Conservation (phyloP, 2,797 vertebrate genomes). For the Argyrosomus regius region DNA sequence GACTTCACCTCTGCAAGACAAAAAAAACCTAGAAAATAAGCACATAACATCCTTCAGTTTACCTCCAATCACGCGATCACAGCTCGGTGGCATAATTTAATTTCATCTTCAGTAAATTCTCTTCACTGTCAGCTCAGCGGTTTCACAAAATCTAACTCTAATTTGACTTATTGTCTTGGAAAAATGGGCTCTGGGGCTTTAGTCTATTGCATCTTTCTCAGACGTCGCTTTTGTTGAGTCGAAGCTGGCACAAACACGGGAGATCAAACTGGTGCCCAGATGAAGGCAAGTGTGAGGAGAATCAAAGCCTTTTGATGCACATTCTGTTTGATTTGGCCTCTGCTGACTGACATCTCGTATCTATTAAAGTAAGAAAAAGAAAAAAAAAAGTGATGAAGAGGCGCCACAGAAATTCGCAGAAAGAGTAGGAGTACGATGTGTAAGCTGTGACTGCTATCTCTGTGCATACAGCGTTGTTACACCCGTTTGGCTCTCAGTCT, state of each 20-base stretch:
- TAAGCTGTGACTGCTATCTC: not conserved
- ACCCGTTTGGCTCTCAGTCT: not conserved
- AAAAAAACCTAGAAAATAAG: not conserved
- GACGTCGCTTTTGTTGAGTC: constrained; percentile 35
- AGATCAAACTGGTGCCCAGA: constrained; percentile 61
- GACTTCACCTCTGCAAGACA: not conserved
- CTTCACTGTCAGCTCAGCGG: not conserved
- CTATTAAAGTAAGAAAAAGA: constrained; percentile 35
- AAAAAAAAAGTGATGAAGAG: constrained; percentile 24
- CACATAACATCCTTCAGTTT: not conserved
- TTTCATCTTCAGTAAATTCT: not conserved
- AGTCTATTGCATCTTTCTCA: constrained; percentile 18
- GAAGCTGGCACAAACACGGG: constrained; percentile 42
- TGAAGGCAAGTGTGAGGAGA: constrained; percentile 55
- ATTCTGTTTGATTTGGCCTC: constrained; percentile 49
- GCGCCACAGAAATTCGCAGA: not conserved
- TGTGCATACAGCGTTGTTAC: not conserved
- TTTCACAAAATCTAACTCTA: constrained; percentile 3
- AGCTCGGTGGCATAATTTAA: not conserved
- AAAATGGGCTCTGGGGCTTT: constrained; percentile 10
- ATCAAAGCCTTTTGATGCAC: constrained; percentile 62
- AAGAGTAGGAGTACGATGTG: not conserved
- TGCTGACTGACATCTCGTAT: constrained; percentile 49
- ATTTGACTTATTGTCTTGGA: constrained; percentile 21
- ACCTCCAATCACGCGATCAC: constrained; percentile 4